These are phyloP conservation scores for Carettochelys insculpta DNA, from an alignment of 2,113 vertebrate genomes.

Conservation along the genomic window DNA sequence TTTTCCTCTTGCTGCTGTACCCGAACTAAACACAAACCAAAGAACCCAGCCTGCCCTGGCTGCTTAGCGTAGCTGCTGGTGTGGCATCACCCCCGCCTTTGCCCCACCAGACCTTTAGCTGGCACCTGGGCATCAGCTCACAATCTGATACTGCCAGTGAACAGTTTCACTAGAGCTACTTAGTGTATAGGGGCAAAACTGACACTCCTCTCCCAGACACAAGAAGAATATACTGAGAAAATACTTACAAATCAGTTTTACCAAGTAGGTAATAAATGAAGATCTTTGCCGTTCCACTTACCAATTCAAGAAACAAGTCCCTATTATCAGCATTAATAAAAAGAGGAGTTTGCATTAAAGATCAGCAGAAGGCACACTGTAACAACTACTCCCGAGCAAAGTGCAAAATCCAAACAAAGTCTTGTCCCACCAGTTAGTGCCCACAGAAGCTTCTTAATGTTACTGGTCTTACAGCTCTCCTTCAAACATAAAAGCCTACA, in stretches of 20 bases:
- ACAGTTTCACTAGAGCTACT: not conserved
- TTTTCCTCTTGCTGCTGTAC: no score
- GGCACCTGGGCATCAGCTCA: no score
- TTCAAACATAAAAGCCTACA: not conserved
- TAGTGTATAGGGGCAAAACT: not conserved
- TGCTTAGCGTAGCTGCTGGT: no score
- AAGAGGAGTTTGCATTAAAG: not conserved
- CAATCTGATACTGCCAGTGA: not conserved
- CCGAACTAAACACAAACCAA: no score
- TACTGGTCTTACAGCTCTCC: not conserved
- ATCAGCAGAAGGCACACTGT: fast-evolving
- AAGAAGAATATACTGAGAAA: fast-evolving
- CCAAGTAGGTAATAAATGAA: not conserved
- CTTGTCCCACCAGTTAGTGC: no score
- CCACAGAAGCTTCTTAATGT: not conserved
- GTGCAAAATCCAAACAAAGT: not conserved
- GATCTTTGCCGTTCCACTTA: not conserved
- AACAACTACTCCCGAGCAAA: not conserved
- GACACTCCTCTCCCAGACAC: not conserved
- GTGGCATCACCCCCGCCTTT: no score
- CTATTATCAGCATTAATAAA: not conserved
- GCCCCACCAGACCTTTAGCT: no score
- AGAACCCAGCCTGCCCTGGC: no score
- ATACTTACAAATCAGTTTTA: not conserved
- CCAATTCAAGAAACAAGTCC: not conserved